Base-by-base conservation (phyloP, 2,888 invertebrate genomes). In the Pecten maximus region DNA sequence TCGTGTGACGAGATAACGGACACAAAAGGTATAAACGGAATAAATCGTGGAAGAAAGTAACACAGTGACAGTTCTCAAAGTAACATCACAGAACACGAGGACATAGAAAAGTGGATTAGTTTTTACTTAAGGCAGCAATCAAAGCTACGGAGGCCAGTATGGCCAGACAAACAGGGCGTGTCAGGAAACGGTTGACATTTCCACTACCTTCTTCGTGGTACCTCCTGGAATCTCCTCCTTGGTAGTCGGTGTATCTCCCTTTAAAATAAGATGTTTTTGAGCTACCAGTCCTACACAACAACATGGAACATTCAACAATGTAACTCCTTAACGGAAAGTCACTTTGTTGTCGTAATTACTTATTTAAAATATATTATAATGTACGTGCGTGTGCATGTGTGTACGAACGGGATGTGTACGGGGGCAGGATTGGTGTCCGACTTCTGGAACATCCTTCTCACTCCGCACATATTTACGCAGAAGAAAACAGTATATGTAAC, bases 121-220 rank as follows among this genome's bases (percentile, higher is more conserved):
- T n/a, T n/a, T n/a, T n/a, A 54, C 12, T 10, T 12, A 54, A 54
- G 12, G 19, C 19, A 54, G 2, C 50, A 54, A 2, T 54, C 74
- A 28, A 8, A 35, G 35, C 28, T 74, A 35, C 0, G 23, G 0
- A 35, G 74, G 74, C 6, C 12, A 35, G 74, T 35, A 0, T 74
- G 1, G 35, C 35, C 35, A 35, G 23, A 60, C 60, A n/a, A 60
- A 28, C 28, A 28, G 74, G 74, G 35, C 28, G 35, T 12, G 1
- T 44, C 6, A 74, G 35, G 35, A 28, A 10, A 74, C 23, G 1
- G 19, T 10, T 74, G 28, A 74, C 35, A 1, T 2, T 74, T 28
- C 28, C 35, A 54, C 74, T 74, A 74, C 74, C 74, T 74, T 74
- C 74, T 74, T 74, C 74, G 74, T 74, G 74, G 0, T 74, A 74